A percentile compares a stretch with the other conserved stretches of the same genome.
These are phyloP conservation scores for Acropternis orthonyx DNA, from an alignment of 2,797 vertebrate species.

Conservation along the genomic window DNA sequence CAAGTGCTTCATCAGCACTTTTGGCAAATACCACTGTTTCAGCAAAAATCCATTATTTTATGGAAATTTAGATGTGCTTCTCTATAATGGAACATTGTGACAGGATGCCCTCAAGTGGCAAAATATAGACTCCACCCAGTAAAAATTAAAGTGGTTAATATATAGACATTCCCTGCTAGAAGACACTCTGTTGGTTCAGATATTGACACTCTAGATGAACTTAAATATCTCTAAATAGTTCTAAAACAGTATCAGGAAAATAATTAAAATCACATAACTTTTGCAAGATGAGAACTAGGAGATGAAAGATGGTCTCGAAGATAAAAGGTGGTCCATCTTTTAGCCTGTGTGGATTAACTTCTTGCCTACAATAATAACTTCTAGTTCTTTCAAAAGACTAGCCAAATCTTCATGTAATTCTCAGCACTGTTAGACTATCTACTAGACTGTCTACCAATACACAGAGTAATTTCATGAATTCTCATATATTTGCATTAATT, in stretches of 20 bases:
- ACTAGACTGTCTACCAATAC: background rate
- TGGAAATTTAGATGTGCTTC: background rate
- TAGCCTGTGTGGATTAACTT: background rate
- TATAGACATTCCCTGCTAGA: background rate
- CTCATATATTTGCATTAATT: background rate
- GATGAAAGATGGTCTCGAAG: background rate
- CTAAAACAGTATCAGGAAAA: background rate
- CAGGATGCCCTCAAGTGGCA: slow-evolving; percentile 82
- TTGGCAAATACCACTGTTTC: background rate
- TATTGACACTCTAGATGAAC: background rate
- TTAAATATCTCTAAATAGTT: background rate
- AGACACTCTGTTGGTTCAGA: background rate
- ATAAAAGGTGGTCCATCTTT: background rate
- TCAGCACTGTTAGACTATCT: background rate
- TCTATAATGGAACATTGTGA: slow-evolving; percentile 67
- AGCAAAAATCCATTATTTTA: background rate
- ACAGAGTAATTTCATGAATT: background rate
- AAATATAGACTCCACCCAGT: slow-evolving; percentile 69
- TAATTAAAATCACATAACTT: background rate
- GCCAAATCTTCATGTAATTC: background rate
- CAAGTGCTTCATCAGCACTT: slow-evolving; percentile 34
- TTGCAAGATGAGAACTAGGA: background rate
- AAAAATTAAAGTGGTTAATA: slow-evolving; percentile 19
- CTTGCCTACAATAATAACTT: background rate
- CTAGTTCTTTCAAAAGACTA: background rate